phyloP scores from a whole-genome alignment of 35 echinoderm and acorn worm genomes.

The Apostichopus parvimensis region DNA sequence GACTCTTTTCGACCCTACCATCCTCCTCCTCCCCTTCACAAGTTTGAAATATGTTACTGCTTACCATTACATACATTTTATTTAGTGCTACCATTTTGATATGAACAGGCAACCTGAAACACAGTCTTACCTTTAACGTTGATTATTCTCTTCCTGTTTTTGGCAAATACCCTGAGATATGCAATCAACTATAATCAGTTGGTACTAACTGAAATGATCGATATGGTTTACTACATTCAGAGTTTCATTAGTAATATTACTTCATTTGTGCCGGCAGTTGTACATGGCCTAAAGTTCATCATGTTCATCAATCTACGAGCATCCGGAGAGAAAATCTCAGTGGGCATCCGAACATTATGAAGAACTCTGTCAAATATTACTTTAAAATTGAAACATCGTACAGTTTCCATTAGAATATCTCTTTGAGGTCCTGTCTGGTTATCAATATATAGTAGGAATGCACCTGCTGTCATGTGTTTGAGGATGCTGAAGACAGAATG shows the following conservation, averaged over 20 bases:
- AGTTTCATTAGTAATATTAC: not conserved
- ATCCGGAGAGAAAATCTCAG: not conserved
- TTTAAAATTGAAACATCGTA: not conserved
- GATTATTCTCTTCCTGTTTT: too few species aligned
- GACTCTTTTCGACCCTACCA: too few species aligned
- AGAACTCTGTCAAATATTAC: slow-evolving; percentile 2
- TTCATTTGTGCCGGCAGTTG: slow-evolving; percentile 7
- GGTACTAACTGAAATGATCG: too few species aligned
- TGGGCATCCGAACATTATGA: not conserved
- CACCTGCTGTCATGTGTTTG: not conserved
- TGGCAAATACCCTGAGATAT: too few species aligned
- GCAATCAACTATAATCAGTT: too few species aligned
- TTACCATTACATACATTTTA: too few species aligned
- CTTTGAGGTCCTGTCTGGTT: not conserved
- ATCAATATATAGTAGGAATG: slow-evolving; percentile 1
- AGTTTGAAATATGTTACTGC: too few species aligned
- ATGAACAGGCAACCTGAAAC: too few species aligned
- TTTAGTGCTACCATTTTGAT: too few species aligned
- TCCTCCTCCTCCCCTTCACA: too few species aligned
- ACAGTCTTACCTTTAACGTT: too few species aligned
- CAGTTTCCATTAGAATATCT: not conserved
- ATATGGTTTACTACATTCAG: not conserved
- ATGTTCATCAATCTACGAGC: not conserved
- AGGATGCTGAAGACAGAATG: slow-evolving; percentile 27
- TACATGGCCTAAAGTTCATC: not conserved